Conservation (phyloP, 2,113 vertebrate genomes). For the Panthera leo region DNA sequence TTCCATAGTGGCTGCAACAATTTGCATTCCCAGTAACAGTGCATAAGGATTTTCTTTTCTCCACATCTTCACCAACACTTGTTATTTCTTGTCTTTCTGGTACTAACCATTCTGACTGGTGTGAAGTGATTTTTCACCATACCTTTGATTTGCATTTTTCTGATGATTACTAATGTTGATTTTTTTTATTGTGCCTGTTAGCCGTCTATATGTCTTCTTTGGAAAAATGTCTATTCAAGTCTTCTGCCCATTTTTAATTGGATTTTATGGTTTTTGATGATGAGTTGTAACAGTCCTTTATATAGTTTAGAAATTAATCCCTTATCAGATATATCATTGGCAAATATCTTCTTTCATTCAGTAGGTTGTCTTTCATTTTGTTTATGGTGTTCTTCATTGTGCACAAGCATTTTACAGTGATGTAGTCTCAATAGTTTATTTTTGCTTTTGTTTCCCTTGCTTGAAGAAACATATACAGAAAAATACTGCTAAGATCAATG, state of each 20-base stretch:
- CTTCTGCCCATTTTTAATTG: background rate
- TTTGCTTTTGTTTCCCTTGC: background rate
- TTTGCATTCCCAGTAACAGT: background rate
- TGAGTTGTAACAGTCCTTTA: background rate
- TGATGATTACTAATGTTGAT: background rate
- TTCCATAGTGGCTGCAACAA: background rate
- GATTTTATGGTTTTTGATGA: background rate
- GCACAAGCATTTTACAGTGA: background rate
- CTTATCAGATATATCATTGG: background rate
- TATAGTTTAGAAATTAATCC: background rate
- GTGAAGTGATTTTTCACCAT: background rate
- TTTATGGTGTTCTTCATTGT: background rate
- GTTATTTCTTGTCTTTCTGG: background rate
- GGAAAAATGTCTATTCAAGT: background rate
- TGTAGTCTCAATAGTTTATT: background rate
- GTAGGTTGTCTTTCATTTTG: background rate
- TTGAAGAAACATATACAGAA: background rate
- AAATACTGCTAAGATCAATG: background rate
- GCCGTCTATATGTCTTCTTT: background rate
- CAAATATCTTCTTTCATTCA: background rate
- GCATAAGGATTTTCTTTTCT: background rate
- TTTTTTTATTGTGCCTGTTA: background rate
- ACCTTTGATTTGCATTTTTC: background rate
- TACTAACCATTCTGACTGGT: background rate
- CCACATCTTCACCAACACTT: background rate